Percentiles rank a stretch among this genome's conserved stretches.
These are phyloP conservation scores for Sardina pilchardus DNA, from an alignment of 2,113 vertebrate species.

Conservation along the genomic window DNA sequence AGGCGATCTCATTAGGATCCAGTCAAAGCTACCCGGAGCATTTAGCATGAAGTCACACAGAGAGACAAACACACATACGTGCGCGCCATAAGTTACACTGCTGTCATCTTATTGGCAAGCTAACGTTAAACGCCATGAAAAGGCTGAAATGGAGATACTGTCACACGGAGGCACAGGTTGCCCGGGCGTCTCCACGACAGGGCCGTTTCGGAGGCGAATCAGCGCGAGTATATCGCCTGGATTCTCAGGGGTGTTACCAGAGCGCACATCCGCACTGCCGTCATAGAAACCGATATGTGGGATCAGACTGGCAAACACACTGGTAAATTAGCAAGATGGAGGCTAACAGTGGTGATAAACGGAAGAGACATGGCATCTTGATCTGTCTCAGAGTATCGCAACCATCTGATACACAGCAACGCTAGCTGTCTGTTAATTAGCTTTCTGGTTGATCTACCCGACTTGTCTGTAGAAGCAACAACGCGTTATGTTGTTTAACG, in stretches of 20 bases:
- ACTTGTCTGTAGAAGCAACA: neutral
- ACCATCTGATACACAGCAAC: neutral
- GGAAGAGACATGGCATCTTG: neutral
- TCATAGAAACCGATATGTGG: neutral
- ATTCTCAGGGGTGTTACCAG: neutral
- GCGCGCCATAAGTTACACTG: neutral
- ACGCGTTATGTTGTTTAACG: neutral
- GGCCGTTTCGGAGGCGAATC: neutral
- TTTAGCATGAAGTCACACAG: neutral
- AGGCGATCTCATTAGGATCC: constrained; percentile 41
- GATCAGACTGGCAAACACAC: neutral
- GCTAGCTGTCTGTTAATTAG: neutral
- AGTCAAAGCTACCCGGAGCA: constrained; percentile 27
- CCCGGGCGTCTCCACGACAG: neutral
- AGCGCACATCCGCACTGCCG: neutral
- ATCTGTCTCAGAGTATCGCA: neutral
- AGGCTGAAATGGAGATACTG: neutral
- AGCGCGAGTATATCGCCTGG: neutral
- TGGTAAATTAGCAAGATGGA: constrained; percentile 29
- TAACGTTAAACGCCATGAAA: neutral
- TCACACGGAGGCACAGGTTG: neutral
- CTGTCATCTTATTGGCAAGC: neutral
- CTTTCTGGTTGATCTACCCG: neutral
- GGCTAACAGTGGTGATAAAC: constrained; percentile 5
- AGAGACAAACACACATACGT: neutral